Conservation (phyloP, 2,113 vertebrate species). For the Thalassoma bifasciatum region DNA sequence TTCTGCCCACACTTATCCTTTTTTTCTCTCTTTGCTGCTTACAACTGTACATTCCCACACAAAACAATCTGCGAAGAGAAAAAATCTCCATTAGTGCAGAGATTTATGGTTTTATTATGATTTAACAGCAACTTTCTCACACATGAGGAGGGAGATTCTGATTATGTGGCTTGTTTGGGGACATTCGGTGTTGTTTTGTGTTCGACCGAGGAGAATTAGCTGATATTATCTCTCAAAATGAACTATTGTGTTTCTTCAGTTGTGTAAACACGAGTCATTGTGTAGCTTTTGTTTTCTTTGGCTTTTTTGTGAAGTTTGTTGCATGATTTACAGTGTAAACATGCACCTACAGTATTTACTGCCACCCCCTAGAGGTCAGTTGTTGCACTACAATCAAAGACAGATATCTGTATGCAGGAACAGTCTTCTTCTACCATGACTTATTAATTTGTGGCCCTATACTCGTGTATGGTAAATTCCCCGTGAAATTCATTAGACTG, state of each 20-base stretch:
- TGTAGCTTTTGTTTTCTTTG: constrained; percentile 50
- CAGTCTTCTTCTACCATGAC: neutral
- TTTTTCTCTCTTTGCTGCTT: constrained; percentile 19
- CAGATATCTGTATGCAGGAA: neutral
- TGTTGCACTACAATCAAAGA: constrained; percentile 12
- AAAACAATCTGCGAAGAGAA: constrained; percentile 30
- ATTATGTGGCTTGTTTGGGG: constrained; percentile 51
- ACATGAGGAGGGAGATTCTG: neutral
- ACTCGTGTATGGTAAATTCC: neutral
- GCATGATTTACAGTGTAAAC: constrained; percentile 39
- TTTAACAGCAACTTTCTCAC: neutral
- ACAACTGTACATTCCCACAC: constrained; percentile 24
- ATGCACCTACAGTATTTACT: constrained; percentile 6
- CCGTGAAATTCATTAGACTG: constrained; percentile 36
- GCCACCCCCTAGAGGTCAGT: constrained; percentile 51
- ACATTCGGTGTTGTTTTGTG: constrained; percentile 21
- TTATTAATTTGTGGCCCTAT: neutral
- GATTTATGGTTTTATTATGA: constrained; percentile 38
- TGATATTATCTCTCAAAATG: constrained; percentile 66
- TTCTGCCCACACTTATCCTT: constrained; percentile 26
- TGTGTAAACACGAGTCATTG: constrained; percentile 58
- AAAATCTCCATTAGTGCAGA: constrained; percentile 30
- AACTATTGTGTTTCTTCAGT: constrained; percentile 57
- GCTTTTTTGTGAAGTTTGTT: constrained; percentile 40
- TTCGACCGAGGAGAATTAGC: constrained; percentile 50